A percentile compares a stretch with the other conserved stretches of the same genome.
Conservation (phyloP, 2,797 vertebrate genomes). For the Cottoperca gobio region DNA sequence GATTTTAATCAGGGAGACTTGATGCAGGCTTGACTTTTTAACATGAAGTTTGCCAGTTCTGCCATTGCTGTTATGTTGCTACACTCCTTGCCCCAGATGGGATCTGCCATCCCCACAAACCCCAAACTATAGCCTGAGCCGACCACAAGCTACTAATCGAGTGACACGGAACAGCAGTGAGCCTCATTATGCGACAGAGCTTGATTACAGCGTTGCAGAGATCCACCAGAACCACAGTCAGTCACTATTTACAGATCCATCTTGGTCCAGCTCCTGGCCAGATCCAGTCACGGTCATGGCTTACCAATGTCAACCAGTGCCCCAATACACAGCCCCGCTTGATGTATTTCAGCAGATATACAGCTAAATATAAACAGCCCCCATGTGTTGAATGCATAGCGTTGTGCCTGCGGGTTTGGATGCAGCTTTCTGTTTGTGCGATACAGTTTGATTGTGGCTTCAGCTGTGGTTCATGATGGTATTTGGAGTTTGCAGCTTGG, state of each 20-base stretch:
- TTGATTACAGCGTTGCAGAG: constrained; percentile 81
- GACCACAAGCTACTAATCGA: constrained; percentile 79
- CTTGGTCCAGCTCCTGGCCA: constrained; percentile 44
- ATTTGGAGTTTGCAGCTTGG: constrained; percentile 48
- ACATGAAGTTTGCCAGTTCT: constrained; percentile 51
- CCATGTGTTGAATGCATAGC: constrained; percentile 45
- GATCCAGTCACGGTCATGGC: constrained; percentile 54
- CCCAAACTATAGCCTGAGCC: constrained; percentile 77
- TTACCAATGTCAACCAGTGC: constrained; percentile 47
- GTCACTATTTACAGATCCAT: constrained; percentile 75
- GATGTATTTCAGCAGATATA: constrained; percentile 64
- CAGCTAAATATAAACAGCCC: constrained; percentile 61
- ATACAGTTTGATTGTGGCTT: constrained; percentile 36
- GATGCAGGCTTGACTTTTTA: constrained; percentile 31
- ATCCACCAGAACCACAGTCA: constrained; percentile 77
- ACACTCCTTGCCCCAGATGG: constrained; percentile 67
- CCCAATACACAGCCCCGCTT: constrained; percentile 33
- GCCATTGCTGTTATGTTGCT: constrained; percentile 58
- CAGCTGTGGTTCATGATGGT: constrained; percentile 43
- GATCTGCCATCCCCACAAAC: constrained; percentile 80
- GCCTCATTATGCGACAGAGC: constrained; percentile 78
- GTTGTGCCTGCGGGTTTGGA: constrained; percentile 68
- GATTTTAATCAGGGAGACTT: constrained; percentile 61
- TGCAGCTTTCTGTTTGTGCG: constrained; percentile 45
- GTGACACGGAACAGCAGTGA: constrained; percentile 71